A percentile compares a stretch with the other conserved stretches of the same genome.
phyloP scores from a whole-genome alignment of 2,113 vertebrate genomes.

The Numenius arquata region DNA sequence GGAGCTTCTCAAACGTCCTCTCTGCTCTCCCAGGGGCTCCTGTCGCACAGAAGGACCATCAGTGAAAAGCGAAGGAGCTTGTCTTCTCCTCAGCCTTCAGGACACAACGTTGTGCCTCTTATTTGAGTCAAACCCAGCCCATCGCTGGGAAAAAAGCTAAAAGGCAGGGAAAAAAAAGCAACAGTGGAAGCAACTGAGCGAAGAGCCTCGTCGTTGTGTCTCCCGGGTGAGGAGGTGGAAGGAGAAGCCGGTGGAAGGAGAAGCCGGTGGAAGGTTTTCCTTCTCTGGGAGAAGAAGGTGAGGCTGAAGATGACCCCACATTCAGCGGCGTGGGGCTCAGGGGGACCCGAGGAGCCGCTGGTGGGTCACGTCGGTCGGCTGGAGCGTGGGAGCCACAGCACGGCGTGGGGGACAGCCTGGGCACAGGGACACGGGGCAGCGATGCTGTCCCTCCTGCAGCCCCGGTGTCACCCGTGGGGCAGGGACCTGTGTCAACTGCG shows the following conservation, averaged over 20 bases:
- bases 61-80: fast-evolving
- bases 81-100: fast-evolving
- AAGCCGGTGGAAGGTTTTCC: too few species aligned
- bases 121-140: background rate
- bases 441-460: background rate
- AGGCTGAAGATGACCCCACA: fast-evolving
- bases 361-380: fast-evolving
- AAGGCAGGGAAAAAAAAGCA: background rate
- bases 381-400: fast-evolving
- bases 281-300: fast-evolving
- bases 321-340: fast-evolving
- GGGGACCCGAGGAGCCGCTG: background rate
- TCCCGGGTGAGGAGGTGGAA: fast-evolving
- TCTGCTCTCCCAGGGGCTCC: background rate
- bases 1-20: background rate
- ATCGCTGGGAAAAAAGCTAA: fast-evolving
- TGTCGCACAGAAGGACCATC: fast-evolving
- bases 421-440: fast-evolving
- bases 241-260: fast-evolving
- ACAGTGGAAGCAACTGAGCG: fast-evolving
- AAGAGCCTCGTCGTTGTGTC: fast-evolving
- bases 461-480: fast-evolving
- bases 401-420: background rate
- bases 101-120: fast-evolving
- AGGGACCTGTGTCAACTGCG: background rate